Conservation (phyloP, 2,888 invertebrate genomes). For the Scelioninae gen. 1 region DNA sequence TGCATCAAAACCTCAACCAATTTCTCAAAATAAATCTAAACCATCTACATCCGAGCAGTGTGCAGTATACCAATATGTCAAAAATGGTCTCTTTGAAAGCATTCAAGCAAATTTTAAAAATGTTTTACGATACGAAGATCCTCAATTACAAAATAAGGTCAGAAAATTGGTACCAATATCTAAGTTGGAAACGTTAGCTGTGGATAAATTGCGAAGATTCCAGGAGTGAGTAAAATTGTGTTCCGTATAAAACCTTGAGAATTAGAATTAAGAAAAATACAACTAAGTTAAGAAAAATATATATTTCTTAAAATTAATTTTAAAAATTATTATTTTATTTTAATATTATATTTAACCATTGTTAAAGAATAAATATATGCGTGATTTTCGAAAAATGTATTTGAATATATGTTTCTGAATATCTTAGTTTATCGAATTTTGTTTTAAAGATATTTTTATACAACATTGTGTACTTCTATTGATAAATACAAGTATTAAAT, state of each 20-base stretch:
- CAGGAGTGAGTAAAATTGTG: slow-evolving; percentile 84
- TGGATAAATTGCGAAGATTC: slow-evolving; percentile 86
- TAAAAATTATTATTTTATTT: too few relatives aligned
- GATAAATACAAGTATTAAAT: too few relatives aligned
- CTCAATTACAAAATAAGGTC: slow-evolving; percentile 88
- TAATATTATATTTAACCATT: too few relatives aligned
- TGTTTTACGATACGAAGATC: slow-evolving; percentile 89
- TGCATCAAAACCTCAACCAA: neutral
- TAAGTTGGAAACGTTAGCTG: slow-evolving; percentile 88
- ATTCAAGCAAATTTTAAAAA: slow-evolving; percentile 85
- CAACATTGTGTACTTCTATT: neutral
- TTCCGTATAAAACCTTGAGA: neutral
- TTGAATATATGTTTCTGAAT: too few relatives aligned
- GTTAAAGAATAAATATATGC: too few relatives aligned
- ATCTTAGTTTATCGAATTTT: too few relatives aligned
- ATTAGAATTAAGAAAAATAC: too few relatives aligned
- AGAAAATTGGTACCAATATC: slow-evolving; percentile 88
- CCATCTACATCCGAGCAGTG: slow-evolving; percentile 18
- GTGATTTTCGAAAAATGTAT: too few relatives aligned
- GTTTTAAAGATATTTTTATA: neutral
- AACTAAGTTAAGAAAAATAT: too few relatives aligned
- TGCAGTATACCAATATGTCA: neutral
- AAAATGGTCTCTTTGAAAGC: slow-evolving; percentile 80
- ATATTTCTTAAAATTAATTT: too few relatives aligned
- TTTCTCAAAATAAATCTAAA: slow-evolving; percentile 12